phyloP scores from a whole-genome alignment of 2,888 invertebrate genomes.

The Hypomecis atomaria region DNA sequence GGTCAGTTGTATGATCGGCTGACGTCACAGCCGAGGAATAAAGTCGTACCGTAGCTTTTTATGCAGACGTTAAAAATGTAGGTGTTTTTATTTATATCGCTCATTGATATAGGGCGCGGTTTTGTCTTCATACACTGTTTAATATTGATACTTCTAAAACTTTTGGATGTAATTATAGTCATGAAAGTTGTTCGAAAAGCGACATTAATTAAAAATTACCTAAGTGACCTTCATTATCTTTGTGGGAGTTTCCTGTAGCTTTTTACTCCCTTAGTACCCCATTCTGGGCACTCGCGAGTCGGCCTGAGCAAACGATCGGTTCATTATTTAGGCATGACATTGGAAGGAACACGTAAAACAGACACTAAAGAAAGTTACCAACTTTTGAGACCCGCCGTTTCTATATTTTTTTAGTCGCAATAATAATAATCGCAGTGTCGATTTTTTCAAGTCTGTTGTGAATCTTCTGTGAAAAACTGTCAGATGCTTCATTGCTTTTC shows the following conservation, averaged over 20 bases:
- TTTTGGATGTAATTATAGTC: too few species aligned
- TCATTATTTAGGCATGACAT: slow-evolving; percentile 19
- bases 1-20: slow-evolving; percentile 15
- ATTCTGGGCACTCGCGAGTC: not conserved
- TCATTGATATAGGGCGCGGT: slow-evolving; percentile 35
- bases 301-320: slow-evolving; percentile 5
- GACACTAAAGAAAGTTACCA: not conserved
- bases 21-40: slow-evolving; percentile 28
- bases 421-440: too few species aligned
- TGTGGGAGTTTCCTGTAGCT: not conserved
- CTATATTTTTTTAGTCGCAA: too few species aligned
- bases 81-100: slow-evolving; percentile 20
- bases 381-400: too few species aligned
- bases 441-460: too few species aligned
- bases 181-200: too few species aligned
- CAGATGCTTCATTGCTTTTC: too few species aligned
- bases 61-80: slow-evolving; percentile 25
- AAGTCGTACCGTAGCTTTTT: slow-evolving; percentile 25
- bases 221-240: not conserved
- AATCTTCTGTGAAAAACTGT: too few species aligned
- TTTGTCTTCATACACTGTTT: slow-evolving; percentile 14
- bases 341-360: not conserved
- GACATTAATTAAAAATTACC: not conserved
- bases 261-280: slow-evolving; percentile 2
- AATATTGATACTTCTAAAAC: too few species aligned